Conservation (phyloP, 2,797 vertebrate species). For the Leptodactylus fallax region DNA sequence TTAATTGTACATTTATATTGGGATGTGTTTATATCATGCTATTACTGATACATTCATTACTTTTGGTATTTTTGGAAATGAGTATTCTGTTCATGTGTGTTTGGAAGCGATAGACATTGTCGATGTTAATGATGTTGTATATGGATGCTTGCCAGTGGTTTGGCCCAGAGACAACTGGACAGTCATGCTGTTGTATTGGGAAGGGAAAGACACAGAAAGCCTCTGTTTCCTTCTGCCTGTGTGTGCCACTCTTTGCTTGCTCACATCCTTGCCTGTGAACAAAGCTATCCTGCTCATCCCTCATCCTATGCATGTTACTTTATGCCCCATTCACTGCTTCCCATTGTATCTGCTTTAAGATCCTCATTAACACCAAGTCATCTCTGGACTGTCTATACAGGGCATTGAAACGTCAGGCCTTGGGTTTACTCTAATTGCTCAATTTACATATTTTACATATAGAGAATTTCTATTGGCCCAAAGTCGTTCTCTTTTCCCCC, state of each 20-base stretch:
- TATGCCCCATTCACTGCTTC: conserved; percentile 16
- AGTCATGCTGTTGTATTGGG: conserved; percentile 33
- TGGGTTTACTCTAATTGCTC: conserved; percentile 7
- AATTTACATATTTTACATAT: conserved; percentile 6
- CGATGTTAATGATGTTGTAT: conserved; percentile 25
- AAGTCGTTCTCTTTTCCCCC: background rate
- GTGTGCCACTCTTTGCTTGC: conserved; percentile 29
- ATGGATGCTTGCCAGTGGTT: conserved; percentile 38
- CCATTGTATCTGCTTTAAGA: conserved; percentile 16
- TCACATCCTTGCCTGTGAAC: conserved; percentile 22
- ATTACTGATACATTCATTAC: background rate
- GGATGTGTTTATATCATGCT: background rate
- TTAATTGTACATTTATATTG: background rate
- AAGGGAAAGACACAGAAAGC: conserved; percentile 39
- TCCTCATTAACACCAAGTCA: conserved; percentile 30
- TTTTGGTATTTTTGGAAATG: conserved; percentile 16
- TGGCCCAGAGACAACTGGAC: conserved; percentile 41
- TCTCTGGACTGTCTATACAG: background rate
- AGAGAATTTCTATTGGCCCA: background rate
- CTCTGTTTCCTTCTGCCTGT: conserved; percentile 45
- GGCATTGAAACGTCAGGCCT: conserved; percentile 5
- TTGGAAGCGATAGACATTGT: background rate
- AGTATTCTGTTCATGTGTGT: conserved; percentile 11
- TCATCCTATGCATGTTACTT: conserved; percentile 29
- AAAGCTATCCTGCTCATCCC: conserved; percentile 31